Base-by-base conservation (phyloP, 2,888 invertebrate species). In the Epistrophe eligans region DNA sequence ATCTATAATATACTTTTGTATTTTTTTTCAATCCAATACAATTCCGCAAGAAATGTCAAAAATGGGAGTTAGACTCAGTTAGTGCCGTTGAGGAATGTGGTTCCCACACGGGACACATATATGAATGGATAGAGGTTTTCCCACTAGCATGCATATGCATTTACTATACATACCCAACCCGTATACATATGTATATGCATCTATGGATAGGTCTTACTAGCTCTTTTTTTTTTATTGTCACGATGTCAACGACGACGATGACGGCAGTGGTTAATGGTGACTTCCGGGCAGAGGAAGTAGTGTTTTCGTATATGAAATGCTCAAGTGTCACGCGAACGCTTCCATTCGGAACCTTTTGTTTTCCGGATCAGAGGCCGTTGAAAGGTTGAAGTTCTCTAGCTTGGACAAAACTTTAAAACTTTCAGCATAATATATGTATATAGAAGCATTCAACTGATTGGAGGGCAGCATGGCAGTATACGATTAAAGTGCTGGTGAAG, bases 291-390 rank as follows among this genome's bases (percentile, higher is more conserved):
- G 76, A 79, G 79, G 74, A 83, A 76, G 71, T 74, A 66, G 79
- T 83, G 79, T 87, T 83, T 83, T 72, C 58, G 60, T 79, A 24
- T 24, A 87, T 67, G 83, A 87, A 83, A 87, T 83, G 76, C 72
- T 87, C 76, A 79, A 83, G 79, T 79, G 79, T 87, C 87, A 87
- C 87, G 87, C 87, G 87, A 87, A 83, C 66, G 79, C 76, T 83
- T 83, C 43, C 87, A 87, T 60, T 76, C 71, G 74, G 74, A 87
- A 79, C 76, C 87, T 87, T 83, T 87, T 87, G 83, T 87, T 83
- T 83, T 83, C 87, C 79, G 71, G 71, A 60, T 71, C 79, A 79
- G 60, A 76, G 77, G 83, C 45, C 58, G 74, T 50, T 58, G 50
- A 24, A 58, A 35, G 82, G 77, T 77, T 71, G 79, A 87, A 87